These are phyloP conservation scores for Ophraella communa DNA, from an alignment of 2,888 invertebrate genomes.

Conservation along the genomic window DNA sequence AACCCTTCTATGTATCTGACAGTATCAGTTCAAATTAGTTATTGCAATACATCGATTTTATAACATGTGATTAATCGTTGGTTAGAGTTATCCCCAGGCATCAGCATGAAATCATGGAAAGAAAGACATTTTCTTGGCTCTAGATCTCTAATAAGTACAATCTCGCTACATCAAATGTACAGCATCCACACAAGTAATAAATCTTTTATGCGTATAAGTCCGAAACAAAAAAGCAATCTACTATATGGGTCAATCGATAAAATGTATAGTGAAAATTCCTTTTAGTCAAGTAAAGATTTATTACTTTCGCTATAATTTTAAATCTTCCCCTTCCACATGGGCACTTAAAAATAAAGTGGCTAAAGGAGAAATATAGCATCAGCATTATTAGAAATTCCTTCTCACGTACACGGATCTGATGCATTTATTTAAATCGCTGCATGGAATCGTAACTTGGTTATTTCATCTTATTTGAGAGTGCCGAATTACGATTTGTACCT, in stretches of 20 bases:
- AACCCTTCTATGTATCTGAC: too few relatives aligned
- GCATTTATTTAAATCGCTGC: neutral
- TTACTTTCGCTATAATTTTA: neutral
- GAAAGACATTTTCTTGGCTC: too few relatives aligned
- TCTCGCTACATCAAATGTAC: too few relatives aligned
- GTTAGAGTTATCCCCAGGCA: too few relatives aligned
- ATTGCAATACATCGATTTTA: too few relatives aligned
- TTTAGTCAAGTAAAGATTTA: neutral
- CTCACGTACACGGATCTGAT: neutral
- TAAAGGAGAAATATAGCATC: neutral
- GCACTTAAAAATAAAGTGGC: neutral
- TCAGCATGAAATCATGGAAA: too few relatives aligned
- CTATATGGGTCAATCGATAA: neutral
- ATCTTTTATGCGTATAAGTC: too few relatives aligned
- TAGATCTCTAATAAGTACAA: too few relatives aligned
- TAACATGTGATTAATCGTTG: too few relatives aligned
- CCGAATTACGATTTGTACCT: neutral
- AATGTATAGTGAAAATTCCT: neutral
- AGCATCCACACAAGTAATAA: too few relatives aligned
- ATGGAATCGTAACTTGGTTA: conserved; percentile 1
- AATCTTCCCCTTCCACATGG: neutral
- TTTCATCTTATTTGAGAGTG: neutral
- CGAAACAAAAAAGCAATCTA: too few relatives aligned
- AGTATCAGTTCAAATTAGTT: too few relatives aligned
- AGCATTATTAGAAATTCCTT: neutral